These are phyloP conservation scores for Delia radicum DNA, from an alignment of 1,140 invertebrate genomes.

Conservation along the genomic window DNA sequence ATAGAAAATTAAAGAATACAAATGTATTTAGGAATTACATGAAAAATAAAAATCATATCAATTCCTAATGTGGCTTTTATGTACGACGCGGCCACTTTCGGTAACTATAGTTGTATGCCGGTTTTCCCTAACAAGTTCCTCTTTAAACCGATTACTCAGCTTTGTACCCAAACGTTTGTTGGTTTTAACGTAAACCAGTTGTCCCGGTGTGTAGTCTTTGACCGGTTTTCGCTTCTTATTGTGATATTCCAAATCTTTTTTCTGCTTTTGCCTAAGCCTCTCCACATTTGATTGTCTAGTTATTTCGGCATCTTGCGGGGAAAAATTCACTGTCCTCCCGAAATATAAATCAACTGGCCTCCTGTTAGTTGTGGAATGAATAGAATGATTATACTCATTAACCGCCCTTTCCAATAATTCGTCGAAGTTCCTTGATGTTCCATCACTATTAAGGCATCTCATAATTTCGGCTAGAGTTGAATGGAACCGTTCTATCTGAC, in stretches of 20 bases:
- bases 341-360: neutral
- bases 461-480: no score
- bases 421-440: neutral
- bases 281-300: neutral
- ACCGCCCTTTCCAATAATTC: neutral
- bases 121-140: neutral
- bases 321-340: neutral
- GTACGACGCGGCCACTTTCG: neutral
- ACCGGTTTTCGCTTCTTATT: neutral
- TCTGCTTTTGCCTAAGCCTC: neutral
- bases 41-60: neutral
- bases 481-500: neutral
- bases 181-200: neutral
- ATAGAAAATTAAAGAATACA: neutral
- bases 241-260: neutral
- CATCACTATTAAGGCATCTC: neutral
- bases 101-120: neutral
- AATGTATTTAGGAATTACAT: neutral
- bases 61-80: neutral
- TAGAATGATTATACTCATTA: neutral
- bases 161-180: neutral
- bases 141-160: neutral
- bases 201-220: neutral
- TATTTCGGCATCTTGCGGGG: neutral
- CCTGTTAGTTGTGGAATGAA: slow-evolving; percentile 36